Evolutionary conservation across 2,113 vertebrate species (phyloP), one percentile per base, ranked within the genome.

Genomic region (Eulacestoma nigropectus): DNA sequence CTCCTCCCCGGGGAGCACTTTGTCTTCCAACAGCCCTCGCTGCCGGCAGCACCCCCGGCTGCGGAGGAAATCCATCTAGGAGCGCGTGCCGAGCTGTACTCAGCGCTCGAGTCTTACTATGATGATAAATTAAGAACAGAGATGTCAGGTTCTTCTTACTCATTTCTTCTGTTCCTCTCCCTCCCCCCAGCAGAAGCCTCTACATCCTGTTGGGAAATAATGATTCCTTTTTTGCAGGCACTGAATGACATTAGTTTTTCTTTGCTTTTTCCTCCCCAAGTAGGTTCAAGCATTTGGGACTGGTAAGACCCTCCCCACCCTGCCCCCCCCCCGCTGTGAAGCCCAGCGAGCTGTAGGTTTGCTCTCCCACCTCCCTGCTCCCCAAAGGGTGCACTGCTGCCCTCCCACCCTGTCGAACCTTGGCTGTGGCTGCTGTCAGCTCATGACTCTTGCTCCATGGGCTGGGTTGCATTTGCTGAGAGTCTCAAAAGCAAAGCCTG

Each of bases 41-140:
- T 98, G 98, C 96, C 92, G 87, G 87, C 97, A 97, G 64, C 98
- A 96, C 94, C 95, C 97, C 22, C 95, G 96, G 64, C 95, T 92
- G 46, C 97, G 99, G 55, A 98, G 99, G 92, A 99, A 98, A 97
- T 99, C 99, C 47, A 96, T 99, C 94, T 99, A 98, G 75, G 47
- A 50, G 55, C 2, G 4, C 2, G 14, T 57, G 93, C 68, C 1
- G 35, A 72, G 88, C 88, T 10, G 4, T 5, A 14, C 89, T 82
- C 46, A 0, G 50, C 4, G 18, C 89, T 82, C 13, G 0, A 78
- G 41, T 62, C 89, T 67, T 59, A 56, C 73, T 84, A 42, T 5
- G 80, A 37, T 44, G 92, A 93, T 74, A 84, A 94, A 93, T 93
- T 47, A 84, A 76, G 85, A 95, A 88, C 63, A 59, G 80, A 92